Base-by-base conservation (phyloP, 2,888 invertebrate genomes). In the Vesta saturnalis region DNA sequence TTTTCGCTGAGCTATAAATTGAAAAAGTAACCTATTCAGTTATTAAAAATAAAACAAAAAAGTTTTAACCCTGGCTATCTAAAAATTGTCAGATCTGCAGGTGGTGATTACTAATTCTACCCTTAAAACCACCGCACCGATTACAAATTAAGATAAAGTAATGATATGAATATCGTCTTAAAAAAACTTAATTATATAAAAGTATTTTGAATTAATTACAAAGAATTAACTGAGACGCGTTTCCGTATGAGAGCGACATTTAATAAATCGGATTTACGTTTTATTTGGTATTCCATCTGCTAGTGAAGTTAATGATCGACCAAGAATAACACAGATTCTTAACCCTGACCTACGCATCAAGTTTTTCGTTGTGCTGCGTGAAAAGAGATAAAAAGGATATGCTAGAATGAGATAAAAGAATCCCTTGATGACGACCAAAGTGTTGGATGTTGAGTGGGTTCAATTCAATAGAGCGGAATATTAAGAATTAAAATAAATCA, bases 321-420 rank as follows among this genome's bases (percentile, higher is more conserved):
- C 72, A 69, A 70, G 72, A 73, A 74, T 74, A 74, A 74, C 73
- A 74, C 72, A 67, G 74, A 74, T 74, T 74, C 73, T 73, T 75
- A 73, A 71, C 74, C 76, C 73, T 76, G 76, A 76, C 76, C 76
- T 76, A 76, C 73, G 73, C 76, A 74, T 73, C 66, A 71, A 71
- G 73, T 75, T 76, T 76, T 76, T 76, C 73, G 73, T 76, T 76
- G 73, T 60, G 72, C 64, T 72, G 70, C 71, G 72, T 68, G 71
- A 73, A 74, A 67, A 63, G 69, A 72, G 71, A 69, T 61, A 54
- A 70, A 70, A 68, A 67, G 60, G 69, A 69, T 65, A 61, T 39
- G 69, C 55, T 19, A 68, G 66, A 71, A 72, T 58, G 70, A 73
- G 71, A 73, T 71, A 69, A 68, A 71, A 64, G 71, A 69, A 68